Base-by-base conservation (phyloP, 1,140 invertebrate genomes). In the Drosophila tropicalis region DNA sequence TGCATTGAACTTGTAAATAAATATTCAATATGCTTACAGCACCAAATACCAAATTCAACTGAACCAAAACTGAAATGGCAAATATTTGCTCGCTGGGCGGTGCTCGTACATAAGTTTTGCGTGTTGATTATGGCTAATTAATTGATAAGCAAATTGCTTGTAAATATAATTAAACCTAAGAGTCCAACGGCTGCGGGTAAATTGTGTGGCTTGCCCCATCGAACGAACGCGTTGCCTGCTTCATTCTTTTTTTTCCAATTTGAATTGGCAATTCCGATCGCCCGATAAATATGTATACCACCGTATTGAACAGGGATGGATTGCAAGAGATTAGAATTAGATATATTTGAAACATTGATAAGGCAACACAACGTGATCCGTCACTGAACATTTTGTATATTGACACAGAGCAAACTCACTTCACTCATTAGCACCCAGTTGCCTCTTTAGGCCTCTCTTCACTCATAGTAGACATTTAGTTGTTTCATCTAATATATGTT, bases 71-170 rank as follows among this genome's bases (percentile, higher is more conserved):
- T 65, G 70, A 67, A 79, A 57, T 64, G 57, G 70, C 70, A 83
- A 86, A 86, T 89, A 86, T 86, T 86, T 83, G 67, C 44, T 17
- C 6, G 17, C 44, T 51, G 44, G 44, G 44, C 44, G 63, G 40
- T 29, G 32, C 15, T 61, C 54, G 70, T 70, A 82, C 80, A 83
- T 82, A 73, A 73, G 70, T 82, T 82, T 62, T 76, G 44, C 54
- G 60, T 80, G 70, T 87, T 89, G 84, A 79, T 74, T 67, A 89
- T 80, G 72, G 84, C 84, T 89, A 89, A 87, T 87, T 87, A 87
- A 89, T 87, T 83, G 73, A 89, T 87, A 87, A 87, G 80, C 84
- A 83, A 87, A 76, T 51, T 65, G 79, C 76, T 79, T 74, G 77
- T 74, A 84, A 85, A 76, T 79, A 83, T 62, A 68, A 75, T 73